Evolutionary conservation across 2,888 invertebrate species (phyloP).

Genomic region (Ashinkailepas kermadecensis): DNA sequence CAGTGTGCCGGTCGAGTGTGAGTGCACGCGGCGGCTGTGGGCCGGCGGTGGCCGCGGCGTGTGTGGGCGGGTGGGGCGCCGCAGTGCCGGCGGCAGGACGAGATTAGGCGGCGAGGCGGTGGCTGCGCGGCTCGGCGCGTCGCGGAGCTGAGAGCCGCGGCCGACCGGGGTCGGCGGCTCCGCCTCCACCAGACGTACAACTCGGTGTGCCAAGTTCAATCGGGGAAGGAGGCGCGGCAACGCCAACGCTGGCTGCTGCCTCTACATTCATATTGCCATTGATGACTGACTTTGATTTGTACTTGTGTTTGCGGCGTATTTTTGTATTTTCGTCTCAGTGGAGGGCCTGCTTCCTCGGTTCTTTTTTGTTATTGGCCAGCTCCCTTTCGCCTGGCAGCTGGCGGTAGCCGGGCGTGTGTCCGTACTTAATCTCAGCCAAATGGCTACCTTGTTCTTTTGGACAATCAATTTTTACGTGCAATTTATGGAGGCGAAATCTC

Average conservation of each 20-base stretch:
- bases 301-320: conserved; percentile 14
- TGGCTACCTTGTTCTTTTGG: background rate
- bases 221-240: background rate
- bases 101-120: background rate
- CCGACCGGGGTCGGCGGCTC: background rate
- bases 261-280: conserved; percentile 7
- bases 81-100: background rate
- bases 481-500: conserved; percentile 11
- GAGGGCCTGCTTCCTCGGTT: background rate
- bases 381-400: conserved; percentile 11
- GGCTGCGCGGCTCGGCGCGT: background rate
- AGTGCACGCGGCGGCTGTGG: no score
- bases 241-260: background rate
- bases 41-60: no score
- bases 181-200: background rate
- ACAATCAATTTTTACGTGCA: background rate
- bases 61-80: background rate
- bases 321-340: background rate
- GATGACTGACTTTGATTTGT: background rate
- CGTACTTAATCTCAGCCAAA: conserved; percentile 12
- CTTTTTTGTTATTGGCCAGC: background rate
- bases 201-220: background rate
- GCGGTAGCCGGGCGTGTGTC: background rate
- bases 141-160: background rate
- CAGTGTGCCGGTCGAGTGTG: no score